Evolutionary conservation across 2,797 vertebrate genomes (phyloP).

Genomic region (Tarsius wallacei): DNA sequence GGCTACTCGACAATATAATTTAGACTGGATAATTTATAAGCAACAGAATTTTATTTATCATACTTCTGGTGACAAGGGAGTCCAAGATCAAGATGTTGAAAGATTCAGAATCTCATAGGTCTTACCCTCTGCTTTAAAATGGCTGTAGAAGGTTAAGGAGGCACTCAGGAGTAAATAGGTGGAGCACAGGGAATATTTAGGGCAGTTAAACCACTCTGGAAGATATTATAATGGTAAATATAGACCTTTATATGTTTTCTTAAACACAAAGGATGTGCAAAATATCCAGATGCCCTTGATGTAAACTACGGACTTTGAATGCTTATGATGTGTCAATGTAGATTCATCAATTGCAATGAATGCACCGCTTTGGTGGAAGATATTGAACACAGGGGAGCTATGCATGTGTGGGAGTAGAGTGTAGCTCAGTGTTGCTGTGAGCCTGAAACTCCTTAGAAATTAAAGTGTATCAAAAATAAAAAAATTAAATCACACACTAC

Average conservation of each 20-base stretch:
- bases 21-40: neutral
- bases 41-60: neutral
- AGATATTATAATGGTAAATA: neutral
- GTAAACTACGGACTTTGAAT: neutral
- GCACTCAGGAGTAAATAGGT: neutral
- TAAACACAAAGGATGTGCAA: neutral
- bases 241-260: neutral
- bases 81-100: neutral
- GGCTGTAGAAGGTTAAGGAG: too few relatives aligned
- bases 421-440: neutral
- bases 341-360: neutral
- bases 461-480: neutral
- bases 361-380: too few relatives aligned
- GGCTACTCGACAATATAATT: neutral
- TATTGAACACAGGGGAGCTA: neutral
- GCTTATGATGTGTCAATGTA: neutral
- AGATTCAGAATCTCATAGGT: too few relatives aligned
- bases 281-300: neutral
- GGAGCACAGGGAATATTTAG: too few relatives aligned
- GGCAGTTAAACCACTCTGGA: neutral
- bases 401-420: rapidly evolving
- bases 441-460: neutral
- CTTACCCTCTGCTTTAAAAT: neutral
- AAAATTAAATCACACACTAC: neutral
- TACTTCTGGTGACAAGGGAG: neutral